phyloP scores from a whole-genome alignment of 2,113 vertebrate genomes.

The Cavia aperea region DNA sequence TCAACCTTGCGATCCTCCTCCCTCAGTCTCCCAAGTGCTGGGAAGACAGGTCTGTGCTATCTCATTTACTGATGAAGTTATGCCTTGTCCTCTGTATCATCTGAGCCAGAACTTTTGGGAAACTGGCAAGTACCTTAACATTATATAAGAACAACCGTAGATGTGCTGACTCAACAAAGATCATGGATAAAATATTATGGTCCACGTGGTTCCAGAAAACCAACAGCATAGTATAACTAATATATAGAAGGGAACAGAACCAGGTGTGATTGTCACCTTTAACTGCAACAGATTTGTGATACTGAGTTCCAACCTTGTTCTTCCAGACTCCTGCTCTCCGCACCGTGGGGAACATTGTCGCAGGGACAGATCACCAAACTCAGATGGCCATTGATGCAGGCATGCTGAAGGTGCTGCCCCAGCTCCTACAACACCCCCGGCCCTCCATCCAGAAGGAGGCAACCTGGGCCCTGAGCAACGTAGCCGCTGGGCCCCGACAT shows the following conservation, averaged over 20 bases:
- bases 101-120: background rate
- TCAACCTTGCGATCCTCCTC: background rate
- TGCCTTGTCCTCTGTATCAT: background rate
- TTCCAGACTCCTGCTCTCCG: constrained; percentile 87
- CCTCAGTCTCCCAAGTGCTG: background rate
- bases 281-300: no score
- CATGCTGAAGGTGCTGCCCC: constrained; percentile 76
- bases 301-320: background rate
- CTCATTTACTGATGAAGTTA: background rate
- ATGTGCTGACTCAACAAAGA: background rate
- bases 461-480: constrained; percentile 86
- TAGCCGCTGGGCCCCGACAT: constrained; percentile 84
- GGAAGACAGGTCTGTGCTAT: no score
- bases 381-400: constrained; percentile 85
- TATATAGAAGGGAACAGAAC: background rate
- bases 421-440: constrained; percentile 80
- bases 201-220: background rate
- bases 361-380: constrained; percentile 89
- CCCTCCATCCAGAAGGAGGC: constrained; percentile 88
- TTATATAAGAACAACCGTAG: background rate
- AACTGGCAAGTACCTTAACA: background rate
- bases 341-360: constrained; percentile 88
- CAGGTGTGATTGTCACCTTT: background rate
- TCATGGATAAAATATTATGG: background rate
- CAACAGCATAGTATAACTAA: fast-evolving